Percentiles rank a stretch among this genome's conserved stretches.
Evolutionary conservation across 2,113 vertebrate species (phyloP).

Genomic region (Pedionomus torquatus): DNA sequence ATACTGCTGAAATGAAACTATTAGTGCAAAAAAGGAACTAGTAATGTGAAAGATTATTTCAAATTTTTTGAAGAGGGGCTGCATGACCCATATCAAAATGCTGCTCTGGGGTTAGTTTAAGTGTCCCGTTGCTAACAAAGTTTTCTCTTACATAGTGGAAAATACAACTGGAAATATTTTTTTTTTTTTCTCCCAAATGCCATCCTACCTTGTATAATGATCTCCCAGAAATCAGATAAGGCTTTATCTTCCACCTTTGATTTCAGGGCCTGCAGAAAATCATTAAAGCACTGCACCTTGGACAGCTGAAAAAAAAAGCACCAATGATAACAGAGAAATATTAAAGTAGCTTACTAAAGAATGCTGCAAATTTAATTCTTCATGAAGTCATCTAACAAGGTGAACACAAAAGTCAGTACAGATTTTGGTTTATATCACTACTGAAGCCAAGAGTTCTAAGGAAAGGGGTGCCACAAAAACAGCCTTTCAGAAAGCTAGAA

Average conservation of each 20-base stretch:
- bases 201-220: slow-evolving; percentile 86
- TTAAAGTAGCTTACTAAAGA: not conserved
- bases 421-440: not conserved
- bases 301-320: slow-evolving; percentile 60
- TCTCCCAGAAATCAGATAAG: slow-evolving; percentile 92
- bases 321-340: not conserved
- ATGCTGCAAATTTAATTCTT: not conserved
- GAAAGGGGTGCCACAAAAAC: not conserved
- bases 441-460: not conserved
- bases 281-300: slow-evolving; percentile 86
- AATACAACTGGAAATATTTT: not conserved
- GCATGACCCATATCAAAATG: not conserved
- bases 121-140: not conserved
- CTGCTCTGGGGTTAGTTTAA: not conserved
- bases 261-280: slow-evolving; percentile 86
- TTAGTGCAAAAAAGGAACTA: not conserved
- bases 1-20: not conserved
- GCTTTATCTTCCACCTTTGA: slow-evolving; percentile 81
- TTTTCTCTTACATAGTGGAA: not conserved
- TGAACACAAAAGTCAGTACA: not conserved
- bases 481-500: not conserved
- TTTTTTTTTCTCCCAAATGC: not conserved
- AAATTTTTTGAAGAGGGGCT: not conserved
- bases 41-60: not conserved
- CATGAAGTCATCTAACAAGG: not conserved